phyloP scores from a whole-genome alignment of 2,113 vertebrate species.

The Hippocampus abdominalis region DNA sequence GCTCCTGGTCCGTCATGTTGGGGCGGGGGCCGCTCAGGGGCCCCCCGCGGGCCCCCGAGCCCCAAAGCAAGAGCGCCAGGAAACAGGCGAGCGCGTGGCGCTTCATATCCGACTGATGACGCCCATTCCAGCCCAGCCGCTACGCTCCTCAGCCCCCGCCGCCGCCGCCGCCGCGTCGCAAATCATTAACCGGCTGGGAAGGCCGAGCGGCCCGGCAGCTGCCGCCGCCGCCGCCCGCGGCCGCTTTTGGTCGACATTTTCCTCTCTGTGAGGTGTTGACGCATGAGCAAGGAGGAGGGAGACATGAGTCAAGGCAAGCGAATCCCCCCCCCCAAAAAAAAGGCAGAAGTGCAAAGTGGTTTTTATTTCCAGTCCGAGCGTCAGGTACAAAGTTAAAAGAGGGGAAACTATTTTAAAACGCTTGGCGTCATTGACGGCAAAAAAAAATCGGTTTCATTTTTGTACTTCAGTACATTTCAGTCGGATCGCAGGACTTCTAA shows the following conservation, averaged over 20 bases:
- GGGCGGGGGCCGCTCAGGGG: conserved; percentile 56
- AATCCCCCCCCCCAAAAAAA: background rate
- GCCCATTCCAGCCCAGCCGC: background rate
- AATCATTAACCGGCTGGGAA: conserved; percentile 7
- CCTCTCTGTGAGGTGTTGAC: no score
- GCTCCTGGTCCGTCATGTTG: conserved; percentile 60
- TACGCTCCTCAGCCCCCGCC: background rate
- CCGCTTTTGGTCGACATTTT: no score
- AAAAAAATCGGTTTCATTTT: background rate
- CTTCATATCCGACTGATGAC: conserved; percentile 35
- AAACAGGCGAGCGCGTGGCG: background rate
- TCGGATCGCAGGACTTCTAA: background rate
- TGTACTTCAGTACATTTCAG: background rate
- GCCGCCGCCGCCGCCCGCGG: no score
- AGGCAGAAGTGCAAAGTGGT: background rate
- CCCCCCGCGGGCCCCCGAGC: conserved; percentile 45
- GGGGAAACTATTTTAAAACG: no score
- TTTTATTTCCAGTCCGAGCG: background rate
- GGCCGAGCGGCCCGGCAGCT: background rate
- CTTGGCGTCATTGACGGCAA: background rate
- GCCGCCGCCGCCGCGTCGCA: no score
- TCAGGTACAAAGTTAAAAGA: background rate
- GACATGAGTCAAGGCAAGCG: no score
- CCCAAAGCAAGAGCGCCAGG: conserved; percentile 20
- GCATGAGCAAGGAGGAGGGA: no score